A percentile compares a stretch with the other conserved stretches of the same genome.
Evolutionary conservation across 2,113 vertebrate species (phyloP).

Genomic region (Brachyhypopomus gauderio): DNA sequence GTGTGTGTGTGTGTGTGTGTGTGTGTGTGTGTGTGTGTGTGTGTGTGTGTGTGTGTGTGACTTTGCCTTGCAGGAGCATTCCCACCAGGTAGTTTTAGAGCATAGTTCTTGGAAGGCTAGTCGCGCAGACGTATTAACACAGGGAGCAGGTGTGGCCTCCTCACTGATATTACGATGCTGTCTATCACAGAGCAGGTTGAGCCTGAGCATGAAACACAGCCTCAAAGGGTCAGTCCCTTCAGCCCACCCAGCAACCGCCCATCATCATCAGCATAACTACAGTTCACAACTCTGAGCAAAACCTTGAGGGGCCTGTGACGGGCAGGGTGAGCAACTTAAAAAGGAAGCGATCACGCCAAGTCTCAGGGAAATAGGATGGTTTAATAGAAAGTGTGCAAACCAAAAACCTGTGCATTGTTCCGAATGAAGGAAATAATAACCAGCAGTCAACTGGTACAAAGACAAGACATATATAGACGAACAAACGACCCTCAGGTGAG

Average conservation of each 20-base stretch:
- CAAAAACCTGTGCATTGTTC: no score
- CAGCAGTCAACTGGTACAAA: no score
- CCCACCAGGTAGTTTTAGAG: conserved; percentile 52
- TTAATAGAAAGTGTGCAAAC: no score
- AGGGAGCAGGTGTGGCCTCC: conserved; percentile 71
- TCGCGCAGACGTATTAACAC: conserved; percentile 65
- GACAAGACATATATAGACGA: no score
- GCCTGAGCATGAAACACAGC: conserved; percentile 19
- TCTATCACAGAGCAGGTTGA: conserved; percentile 57
- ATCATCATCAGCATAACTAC: conserved; percentile 43
- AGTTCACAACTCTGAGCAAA: conserved; percentile 3
- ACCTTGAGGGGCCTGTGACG: not conserved
- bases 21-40: conserved; percentile 34
- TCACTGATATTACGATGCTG: conserved; percentile 63
- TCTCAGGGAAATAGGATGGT: no score
- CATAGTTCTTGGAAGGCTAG: conserved; percentile 56
- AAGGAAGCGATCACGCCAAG: no score
- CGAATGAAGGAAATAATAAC: no score
- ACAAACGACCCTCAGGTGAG: no score
- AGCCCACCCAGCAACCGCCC: conserved; percentile 32
- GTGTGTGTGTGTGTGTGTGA: conserved; percentile 46
- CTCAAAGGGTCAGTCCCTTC: conserved; percentile 13
- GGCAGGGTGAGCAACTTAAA: no score
- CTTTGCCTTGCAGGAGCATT: conserved; percentile 43
- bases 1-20: conserved; percentile 4